A percentile compares a stretch with the other conserved stretches of the same genome.
phyloP scores from a whole-genome alignment of 1,140 invertebrate genomes.

The Pseudoatta argentina region DNA sequence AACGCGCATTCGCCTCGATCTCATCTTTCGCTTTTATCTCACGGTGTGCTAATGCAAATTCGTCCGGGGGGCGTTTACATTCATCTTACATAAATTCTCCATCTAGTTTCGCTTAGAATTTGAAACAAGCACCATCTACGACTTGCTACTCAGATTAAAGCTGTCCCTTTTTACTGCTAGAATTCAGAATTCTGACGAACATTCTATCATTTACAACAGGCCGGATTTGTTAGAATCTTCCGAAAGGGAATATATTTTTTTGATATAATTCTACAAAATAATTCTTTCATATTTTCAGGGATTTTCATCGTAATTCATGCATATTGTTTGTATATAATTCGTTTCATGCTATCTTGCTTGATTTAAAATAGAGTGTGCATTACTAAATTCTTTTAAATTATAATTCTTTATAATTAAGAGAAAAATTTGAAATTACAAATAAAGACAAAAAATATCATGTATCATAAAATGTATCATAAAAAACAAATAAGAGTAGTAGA shows the following conservation, averaged over 20 bases:
- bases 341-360: too few relatives aligned
- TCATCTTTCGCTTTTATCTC: conserved; percentile 47
- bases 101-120: conserved; percentile 19
- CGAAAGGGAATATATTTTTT: background rate
- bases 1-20: conserved; percentile 21
- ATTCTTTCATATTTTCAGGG: background rate
- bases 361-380: background rate
- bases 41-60: conserved; percentile 39
- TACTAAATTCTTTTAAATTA: background rate
- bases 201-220: background rate
- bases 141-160: background rate
- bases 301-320: background rate
- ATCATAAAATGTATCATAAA: background rate
- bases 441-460: background rate
- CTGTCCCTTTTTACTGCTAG: background rate
- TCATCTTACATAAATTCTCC: conserved; percentile 32
- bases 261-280: background rate
- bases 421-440: conserved; percentile 9
- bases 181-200: background rate
- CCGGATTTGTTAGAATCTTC: background rate
- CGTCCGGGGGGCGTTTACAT: conserved; percentile 41
- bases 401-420: background rate
- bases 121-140: background rate
- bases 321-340: too few relatives aligned
- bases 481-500: background rate